Evolutionary conservation across 23 tunicate genomes (phyloP).

Genomic region (Ascidia mentula): DNA sequence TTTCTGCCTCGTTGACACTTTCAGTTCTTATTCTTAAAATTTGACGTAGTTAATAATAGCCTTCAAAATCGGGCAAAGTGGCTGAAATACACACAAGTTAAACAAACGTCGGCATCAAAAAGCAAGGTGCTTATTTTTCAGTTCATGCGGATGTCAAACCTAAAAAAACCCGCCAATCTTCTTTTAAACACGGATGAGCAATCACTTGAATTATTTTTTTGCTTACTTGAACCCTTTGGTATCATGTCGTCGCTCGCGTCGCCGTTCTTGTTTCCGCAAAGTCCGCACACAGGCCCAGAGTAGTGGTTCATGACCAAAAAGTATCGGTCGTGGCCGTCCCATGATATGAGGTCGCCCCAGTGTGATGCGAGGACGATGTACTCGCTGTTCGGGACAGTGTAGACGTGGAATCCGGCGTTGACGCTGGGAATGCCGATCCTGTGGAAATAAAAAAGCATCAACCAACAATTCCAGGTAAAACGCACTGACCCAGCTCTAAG

Average conservation of each 20-base stretch:
- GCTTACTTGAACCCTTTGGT: conserved; percentile 53
- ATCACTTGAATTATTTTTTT: not conserved
- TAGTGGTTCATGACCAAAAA: conserved; percentile 21
- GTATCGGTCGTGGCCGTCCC: conserved; percentile 54
- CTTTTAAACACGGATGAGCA: not conserved
- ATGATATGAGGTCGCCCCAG: conserved; percentile 32
- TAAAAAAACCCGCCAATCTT: not conserved
- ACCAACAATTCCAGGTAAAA: too few species aligned
- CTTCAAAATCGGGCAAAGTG: too few species aligned
- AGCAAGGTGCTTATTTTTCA: not conserved
- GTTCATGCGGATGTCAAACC: not conserved
- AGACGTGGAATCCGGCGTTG: conserved; percentile 35
- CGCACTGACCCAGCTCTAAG: too few species aligned
- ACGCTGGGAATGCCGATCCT: conserved; percentile 64
- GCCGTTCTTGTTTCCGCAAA: conserved; percentile 92
- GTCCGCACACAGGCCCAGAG: conserved; percentile 75
- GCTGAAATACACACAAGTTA: too few species aligned
- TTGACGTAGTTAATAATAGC: too few species aligned
- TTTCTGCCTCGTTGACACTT: too few species aligned
- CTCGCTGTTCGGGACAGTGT: conserved; percentile 63
- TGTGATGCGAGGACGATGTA: conserved; percentile 33
- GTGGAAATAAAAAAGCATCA: too few species aligned
- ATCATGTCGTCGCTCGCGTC: conserved; percentile 59
- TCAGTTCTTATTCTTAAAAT: too few species aligned
- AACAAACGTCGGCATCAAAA: too few species aligned